Conservation (phyloP, 2,113 vertebrate genomes). For the Chitala chitala region DNA sequence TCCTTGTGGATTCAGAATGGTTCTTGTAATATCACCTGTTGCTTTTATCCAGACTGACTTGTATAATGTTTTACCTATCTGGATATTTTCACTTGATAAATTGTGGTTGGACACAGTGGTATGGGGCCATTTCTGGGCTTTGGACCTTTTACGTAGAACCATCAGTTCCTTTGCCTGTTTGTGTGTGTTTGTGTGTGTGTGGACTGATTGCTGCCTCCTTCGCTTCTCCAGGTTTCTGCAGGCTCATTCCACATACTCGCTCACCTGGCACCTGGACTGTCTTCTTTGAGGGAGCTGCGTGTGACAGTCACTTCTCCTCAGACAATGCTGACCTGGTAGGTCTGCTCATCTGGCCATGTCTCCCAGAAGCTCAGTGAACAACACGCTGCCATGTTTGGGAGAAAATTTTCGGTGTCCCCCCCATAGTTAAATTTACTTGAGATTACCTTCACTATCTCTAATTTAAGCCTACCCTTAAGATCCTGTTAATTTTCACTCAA, state of each 20-base stretch:
- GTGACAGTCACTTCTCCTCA: conserved; percentile 78
- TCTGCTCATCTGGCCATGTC: conserved; percentile 10
- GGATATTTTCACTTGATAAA: neutral
- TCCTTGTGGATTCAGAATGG: too few species aligned
- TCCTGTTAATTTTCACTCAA: conserved; percentile 40
- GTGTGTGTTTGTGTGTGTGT: neutral
- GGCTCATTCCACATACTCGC: conserved; percentile 75
- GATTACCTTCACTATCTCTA: neutral
- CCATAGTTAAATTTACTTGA: neutral
- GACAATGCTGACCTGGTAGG: conserved; percentile 82
- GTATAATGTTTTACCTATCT: neutral
- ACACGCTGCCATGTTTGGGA: too few species aligned
- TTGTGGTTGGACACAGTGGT: neutral
- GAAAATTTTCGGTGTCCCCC: too few species aligned
- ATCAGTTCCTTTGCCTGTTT: neutral
- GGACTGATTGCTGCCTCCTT: neutral
- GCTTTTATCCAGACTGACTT: neutral
- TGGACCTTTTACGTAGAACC: too few species aligned
- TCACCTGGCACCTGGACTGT: conserved; percentile 93
- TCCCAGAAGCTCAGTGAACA: neutral
- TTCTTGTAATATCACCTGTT: too few species aligned
- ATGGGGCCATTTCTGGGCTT: too few species aligned
- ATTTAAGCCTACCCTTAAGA: neutral
- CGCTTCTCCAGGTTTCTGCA: conserved; percentile 75
- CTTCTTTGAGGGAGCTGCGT: conserved; percentile 90